phyloP scores from a whole-genome alignment of 1,140 invertebrate species.

The Drosophila albomicans region DNA sequence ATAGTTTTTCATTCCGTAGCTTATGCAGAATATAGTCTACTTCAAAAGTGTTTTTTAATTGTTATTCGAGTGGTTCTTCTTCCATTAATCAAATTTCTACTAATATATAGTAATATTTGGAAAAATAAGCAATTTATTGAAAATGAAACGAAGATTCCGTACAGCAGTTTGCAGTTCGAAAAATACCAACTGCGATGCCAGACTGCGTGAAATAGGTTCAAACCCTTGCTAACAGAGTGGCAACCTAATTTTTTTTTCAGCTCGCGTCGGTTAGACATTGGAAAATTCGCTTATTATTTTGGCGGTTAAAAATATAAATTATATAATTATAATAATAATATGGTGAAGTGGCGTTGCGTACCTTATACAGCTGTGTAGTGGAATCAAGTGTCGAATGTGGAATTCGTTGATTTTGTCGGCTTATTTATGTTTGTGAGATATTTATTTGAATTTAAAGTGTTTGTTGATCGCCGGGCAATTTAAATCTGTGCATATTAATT shows the following conservation, averaged over 20 bases:
- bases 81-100: no score
- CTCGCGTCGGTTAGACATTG: neutral
- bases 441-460: neutral
- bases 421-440: neutral
- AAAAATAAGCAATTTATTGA: no score
- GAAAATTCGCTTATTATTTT: neutral
- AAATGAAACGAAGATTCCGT: neutral
- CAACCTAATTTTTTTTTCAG: neutral
- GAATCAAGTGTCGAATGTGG: neutral
- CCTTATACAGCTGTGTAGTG: neutral
- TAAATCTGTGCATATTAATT: neutral
- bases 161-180: neutral
- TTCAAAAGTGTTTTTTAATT: no score
- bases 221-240: neutral
- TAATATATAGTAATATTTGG: no score
- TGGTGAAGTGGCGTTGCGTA: neutral
- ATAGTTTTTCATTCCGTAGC: no score
- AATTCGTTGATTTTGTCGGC: neutral
- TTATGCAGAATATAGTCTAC: no score
- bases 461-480: neutral
- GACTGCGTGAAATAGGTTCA: neutral
- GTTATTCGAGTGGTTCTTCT: no score
- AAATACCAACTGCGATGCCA: conserved; percentile 3
- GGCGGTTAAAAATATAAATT: neutral
- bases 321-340: neutral